Conservation (phyloP, 2,888 invertebrate species). For the Lithosia quadra region DNA sequence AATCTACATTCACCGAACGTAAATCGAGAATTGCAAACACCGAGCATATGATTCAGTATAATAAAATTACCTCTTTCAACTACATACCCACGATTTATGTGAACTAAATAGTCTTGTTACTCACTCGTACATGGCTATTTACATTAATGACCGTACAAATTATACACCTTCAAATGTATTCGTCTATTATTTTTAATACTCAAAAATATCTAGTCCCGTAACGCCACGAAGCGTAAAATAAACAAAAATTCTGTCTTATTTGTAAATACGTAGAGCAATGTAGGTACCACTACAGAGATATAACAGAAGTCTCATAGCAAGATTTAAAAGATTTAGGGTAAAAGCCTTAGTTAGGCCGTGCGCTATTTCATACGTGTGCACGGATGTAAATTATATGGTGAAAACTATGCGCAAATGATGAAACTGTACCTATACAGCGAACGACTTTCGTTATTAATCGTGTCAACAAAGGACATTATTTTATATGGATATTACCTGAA, state of each 20-base stretch:
- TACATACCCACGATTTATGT: conserved; percentile 29
- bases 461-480: no score
- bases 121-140: conserved; percentile 42
- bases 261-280: conserved; percentile 46
- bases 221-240: conserved; percentile 63
- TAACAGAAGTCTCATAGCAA: conserved; percentile 19
- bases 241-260: conserved; percentile 59
- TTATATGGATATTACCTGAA: no score
- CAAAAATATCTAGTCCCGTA: conserved; percentile 47
- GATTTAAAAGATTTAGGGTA: no score
- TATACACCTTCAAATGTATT: conserved; percentile 44
- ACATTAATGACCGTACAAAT: conserved; percentile 54
- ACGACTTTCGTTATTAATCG: no score
- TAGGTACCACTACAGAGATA: conserved; percentile 9
- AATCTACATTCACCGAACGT: background rate
- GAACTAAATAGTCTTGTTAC: conserved; percentile 48
- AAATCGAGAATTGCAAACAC: background rate
- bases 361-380: no score
- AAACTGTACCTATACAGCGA: no score
- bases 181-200: conserved; percentile 53
- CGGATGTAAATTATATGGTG: no score
- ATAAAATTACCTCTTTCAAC: background rate
- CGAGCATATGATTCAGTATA: conserved; percentile 4
- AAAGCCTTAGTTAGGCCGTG: no score
- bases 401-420: no score